Conservation (phyloP, 2,888 invertebrate genomes). For the Epirrhoe tristata region DNA sequence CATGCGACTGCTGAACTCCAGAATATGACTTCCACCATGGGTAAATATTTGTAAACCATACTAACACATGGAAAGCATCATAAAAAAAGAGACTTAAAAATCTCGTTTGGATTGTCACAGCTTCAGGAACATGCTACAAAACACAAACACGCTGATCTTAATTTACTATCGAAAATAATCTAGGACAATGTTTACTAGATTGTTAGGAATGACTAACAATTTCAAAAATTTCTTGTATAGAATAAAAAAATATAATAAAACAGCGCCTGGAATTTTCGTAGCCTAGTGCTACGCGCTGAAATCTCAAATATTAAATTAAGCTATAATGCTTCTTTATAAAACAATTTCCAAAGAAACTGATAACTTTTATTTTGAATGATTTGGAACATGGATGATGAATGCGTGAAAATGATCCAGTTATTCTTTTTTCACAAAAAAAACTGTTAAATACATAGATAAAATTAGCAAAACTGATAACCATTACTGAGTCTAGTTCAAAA, state of each 20-base stretch:
- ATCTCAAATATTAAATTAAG: background rate
- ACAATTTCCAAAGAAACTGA: background rate
- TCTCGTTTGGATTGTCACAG: background rate
- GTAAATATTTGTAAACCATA: slow-evolving; percentile 62
- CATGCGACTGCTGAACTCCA: slow-evolving; percentile 75
- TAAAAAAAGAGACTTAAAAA: background rate
- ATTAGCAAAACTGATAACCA: too few relatives aligned
- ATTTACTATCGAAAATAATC: background rate
- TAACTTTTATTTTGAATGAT: background rate
- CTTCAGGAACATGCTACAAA: too few relatives aligned
- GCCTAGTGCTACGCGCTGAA: slow-evolving; percentile 47
- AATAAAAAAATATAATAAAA: background rate
- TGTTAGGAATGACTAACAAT: background rate
- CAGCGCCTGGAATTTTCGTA: slow-evolving; percentile 6
- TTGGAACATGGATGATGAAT: too few relatives aligned
- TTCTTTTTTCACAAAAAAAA: too few relatives aligned
- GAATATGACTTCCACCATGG: slow-evolving; percentile 84
- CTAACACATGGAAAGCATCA: background rate
- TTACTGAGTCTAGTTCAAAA: too few relatives aligned
- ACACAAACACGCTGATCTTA: too few relatives aligned
- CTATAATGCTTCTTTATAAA: background rate
- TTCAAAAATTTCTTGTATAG: background rate
- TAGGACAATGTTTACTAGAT: background rate
- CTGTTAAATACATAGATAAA: too few relatives aligned
- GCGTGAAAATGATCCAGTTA: too few relatives aligned